Evolutionary conservation across 2,797 vertebrate species (phyloP), one percentile per base, ranked within the genome.

Genomic region (Gadopsis marmoratus): DNA sequence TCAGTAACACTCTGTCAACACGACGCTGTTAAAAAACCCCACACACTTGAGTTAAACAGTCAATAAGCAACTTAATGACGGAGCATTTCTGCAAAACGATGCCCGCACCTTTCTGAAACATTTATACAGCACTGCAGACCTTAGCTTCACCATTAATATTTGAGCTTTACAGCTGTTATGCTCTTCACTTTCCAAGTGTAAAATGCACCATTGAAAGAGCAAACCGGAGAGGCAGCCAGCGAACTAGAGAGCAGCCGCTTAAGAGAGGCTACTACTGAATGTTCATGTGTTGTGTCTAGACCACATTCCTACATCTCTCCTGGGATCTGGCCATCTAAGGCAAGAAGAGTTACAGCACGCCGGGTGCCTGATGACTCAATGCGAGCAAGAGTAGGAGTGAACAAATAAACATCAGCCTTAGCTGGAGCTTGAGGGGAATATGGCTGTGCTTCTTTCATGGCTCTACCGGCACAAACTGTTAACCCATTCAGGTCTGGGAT

Each of bases 321-420:
- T 60, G 92, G 88, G 92, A 93, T 88, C 89, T 89, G 89, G 84
- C 94, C 93, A 93, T 94, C 91, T 95, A 94, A 94, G 93, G 93
- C 91, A 90, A 92, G 89, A 91, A 62, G 89, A 90, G 88, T 87
- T 88, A 47, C 84, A 83, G 88, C 86, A 74, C 80, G 59, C 87
- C 29, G 84, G 86, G 84, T 76, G 85, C 79, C 78, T 74, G 87
- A 88, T 93, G 90, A 94, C 88, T 92, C 90, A 89, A 84, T 84
- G 83, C 75, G 82, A 86, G 86, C 51, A 26, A 71, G 89, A 88
- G 87, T 78, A 83, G 84, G 84, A 89, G 91, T 81, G 92, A 93
- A 92, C 87, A 93, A 93, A 94, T 94, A 93, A 94, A 93, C 93
- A 93, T 45, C 48, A 83, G 84, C 90, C 89, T 91, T 91, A 92